A percentile compares a stretch with the other conserved stretches of the same genome.
Evolutionary conservation across 35 echinoderm and acorn worm species (phyloP).

Genomic region (Hemicentrotus pulcherrimus): DNA sequence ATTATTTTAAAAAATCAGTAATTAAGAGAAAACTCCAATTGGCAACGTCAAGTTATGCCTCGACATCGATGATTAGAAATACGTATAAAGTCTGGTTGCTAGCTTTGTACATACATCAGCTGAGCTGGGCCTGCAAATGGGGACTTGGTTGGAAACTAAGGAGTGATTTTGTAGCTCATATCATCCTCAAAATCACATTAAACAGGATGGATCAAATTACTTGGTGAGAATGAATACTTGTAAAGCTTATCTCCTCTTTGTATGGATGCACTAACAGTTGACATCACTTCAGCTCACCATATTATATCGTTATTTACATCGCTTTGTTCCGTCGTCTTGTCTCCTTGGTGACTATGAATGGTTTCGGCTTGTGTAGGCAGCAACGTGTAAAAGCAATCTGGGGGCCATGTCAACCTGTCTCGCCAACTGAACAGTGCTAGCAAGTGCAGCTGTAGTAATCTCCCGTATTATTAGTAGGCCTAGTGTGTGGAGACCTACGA

Average conservation of each 20-base stretch:
- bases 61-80: no score
- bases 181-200: neutral
- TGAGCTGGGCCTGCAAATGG: neutral
- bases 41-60: neutral
- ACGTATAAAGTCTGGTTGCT: no score
- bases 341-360: slow-evolving; percentile 36
- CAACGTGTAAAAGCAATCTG: neutral
- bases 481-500: neutral
- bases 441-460: neutral
- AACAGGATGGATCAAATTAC: neutral
- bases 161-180: neutral
- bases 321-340: slow-evolving; percentile 23
- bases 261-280: neutral
- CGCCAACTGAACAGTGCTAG: neutral
- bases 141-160: neutral
- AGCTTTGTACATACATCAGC: no score
- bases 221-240: neutral
- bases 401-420: neutral
- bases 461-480: no score
- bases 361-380: slow-evolving; percentile 27
- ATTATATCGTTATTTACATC: slow-evolving; percentile 17
- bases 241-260: neutral
- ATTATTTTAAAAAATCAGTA: no score
- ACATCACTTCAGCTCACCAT: neutral
- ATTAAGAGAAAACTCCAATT: neutral